phyloP scores from a whole-genome alignment of 2,888 invertebrate genomes.

The Teleogryllus oceanicus region DNA sequence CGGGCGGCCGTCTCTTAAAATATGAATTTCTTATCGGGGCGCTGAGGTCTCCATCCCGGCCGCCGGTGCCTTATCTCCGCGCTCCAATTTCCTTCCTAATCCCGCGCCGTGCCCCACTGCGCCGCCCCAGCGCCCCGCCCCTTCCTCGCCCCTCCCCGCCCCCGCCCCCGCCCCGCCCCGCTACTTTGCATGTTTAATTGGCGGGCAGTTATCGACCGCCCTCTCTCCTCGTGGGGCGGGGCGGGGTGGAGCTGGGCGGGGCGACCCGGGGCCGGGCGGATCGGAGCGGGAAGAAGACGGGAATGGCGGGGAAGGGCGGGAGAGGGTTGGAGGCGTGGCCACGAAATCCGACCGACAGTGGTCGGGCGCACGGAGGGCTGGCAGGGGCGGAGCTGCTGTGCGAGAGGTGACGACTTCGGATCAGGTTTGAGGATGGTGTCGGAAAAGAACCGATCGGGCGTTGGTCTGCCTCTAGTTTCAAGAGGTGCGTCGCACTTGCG shows the following conservation, averaged over 20 bases:
- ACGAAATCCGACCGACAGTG: too few species aligned
- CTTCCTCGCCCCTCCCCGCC: neutral
- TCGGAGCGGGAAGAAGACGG: too few species aligned
- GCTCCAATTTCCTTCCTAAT: conserved; percentile 18
- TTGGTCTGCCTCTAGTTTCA: too few species aligned
- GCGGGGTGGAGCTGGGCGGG: neutral
- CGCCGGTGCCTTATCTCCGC: neutral
- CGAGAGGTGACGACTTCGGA: too few species aligned
- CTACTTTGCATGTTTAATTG: conserved; percentile 18
- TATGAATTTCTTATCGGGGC: neutral
- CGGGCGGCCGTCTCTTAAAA: conserved; percentile 18
- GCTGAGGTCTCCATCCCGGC: conserved; percentile 7
- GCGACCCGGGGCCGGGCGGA: neutral
- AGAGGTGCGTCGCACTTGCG: too few species aligned
- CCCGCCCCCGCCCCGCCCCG: neutral
- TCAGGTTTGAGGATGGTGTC: too few species aligned
- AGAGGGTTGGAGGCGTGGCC: too few species aligned
- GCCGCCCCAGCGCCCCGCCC: neutral
- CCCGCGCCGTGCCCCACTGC: neutral
- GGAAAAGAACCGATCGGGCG: too few species aligned
- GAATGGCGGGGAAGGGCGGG: too few species aligned
- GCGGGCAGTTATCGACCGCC: conserved; percentile 8
- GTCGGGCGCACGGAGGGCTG: too few species aligned
- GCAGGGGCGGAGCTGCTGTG: too few species aligned
- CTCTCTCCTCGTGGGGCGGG: neutral